Conservation (phyloP, 2,113 vertebrate species). For the Thymallus thymallus region DNA sequence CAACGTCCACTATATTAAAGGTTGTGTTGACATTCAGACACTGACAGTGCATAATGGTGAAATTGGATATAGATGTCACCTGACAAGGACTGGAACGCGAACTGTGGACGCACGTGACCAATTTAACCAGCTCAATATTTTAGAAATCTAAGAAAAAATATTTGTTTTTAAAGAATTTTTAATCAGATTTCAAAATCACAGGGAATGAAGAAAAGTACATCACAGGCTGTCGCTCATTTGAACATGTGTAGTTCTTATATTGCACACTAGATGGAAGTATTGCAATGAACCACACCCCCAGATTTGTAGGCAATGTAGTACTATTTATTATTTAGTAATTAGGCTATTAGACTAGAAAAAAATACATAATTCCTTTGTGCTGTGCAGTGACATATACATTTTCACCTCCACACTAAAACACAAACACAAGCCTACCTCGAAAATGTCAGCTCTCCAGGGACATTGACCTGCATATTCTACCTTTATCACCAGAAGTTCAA, state of each 20-base stretch:
- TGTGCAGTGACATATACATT: no score
- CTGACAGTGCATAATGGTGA: not conserved
- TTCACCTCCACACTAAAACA: no score
- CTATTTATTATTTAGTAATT: no score
- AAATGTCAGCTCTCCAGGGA: not conserved
- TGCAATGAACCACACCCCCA: not conserved
- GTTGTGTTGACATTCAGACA: no score
- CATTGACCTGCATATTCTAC: not conserved
- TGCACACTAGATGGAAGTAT: conserved; percentile 8
- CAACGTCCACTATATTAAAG: not conserved
- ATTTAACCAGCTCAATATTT: not conserved
- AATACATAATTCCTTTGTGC: no score
- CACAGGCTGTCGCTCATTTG: not conserved
- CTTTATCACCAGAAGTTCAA: not conserved
- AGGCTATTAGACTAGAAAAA: no score
- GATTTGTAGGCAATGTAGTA: no score
- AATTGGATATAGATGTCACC: not conserved
- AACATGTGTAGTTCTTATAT: not conserved
- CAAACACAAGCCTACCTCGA: not conserved
- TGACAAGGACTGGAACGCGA: not conserved
- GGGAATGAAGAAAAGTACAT: not conserved
- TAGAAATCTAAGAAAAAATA: no score
- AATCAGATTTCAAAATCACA: not conserved
- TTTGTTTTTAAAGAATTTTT: not conserved
- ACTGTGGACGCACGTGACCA: not conserved